phyloP scores from a whole-genome alignment of 1,140 invertebrate species.

The Pollicipes pollicipes region DNA sequence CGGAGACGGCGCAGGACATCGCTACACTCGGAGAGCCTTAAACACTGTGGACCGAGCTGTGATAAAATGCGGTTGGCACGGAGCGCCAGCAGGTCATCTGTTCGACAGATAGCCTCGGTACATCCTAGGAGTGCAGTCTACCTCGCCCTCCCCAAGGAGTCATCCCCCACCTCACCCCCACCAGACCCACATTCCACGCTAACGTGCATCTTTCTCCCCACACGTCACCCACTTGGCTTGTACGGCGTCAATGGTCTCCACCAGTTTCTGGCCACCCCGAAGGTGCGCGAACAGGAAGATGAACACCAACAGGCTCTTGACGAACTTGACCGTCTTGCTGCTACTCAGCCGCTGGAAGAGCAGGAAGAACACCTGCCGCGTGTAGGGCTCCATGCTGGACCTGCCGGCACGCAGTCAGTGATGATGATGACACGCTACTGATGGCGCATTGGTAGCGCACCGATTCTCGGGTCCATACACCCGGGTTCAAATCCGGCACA shows the following conservation, averaged over 20 bases:
- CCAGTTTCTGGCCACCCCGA: constrained; percentile 48
- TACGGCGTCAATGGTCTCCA: constrained; percentile 64
- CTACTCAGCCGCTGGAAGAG: constrained; percentile 79
- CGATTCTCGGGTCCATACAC: too few relatives aligned
- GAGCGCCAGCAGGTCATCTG: too few relatives aligned
- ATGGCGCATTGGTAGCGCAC: background rate
- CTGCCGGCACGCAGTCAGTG: constrained; percentile 31
- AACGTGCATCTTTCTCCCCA: too few relatives aligned
- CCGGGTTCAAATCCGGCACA: too few relatives aligned
- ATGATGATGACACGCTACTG: constrained; percentile 25
- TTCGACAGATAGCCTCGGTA: too few relatives aligned
- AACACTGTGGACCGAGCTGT: too few relatives aligned
- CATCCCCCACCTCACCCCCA: too few relatives aligned
- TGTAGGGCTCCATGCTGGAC: constrained; percentile 45
- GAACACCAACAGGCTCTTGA: constrained; percentile 75
- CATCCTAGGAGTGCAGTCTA: too few relatives aligned
- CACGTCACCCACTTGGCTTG: constrained; percentile 41
- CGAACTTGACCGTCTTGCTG: constrained; percentile 85
- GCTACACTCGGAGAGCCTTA: background rate
- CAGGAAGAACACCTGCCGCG: constrained; percentile 75
- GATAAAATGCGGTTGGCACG: too few relatives aligned
- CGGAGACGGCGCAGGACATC: too few relatives aligned
- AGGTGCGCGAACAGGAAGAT: constrained; percentile 66
- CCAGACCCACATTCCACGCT: too few relatives aligned
- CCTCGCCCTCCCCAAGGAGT: too few relatives aligned